Evolutionary conservation across 2,888 invertebrate genomes (phyloP).

Genomic region (Pseudoips prasinana): DNA sequence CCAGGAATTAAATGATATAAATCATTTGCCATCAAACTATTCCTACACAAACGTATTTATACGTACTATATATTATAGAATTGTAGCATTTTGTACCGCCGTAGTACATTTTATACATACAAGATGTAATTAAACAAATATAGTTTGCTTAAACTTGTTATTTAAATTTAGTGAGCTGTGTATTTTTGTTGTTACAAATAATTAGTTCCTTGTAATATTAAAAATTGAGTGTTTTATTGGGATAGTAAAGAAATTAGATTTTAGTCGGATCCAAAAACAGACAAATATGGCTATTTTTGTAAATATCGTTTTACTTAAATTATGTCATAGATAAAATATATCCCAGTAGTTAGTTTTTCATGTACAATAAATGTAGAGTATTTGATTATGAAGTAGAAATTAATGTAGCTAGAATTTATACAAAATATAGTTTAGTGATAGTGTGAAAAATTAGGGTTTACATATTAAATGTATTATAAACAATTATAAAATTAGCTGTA

Average conservation of each 20-base stretch:
- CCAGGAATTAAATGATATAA: too few relatives aligned
- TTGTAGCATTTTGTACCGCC: conserved; percentile 56
- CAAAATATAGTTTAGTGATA: conserved; percentile 72
- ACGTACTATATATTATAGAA: conserved; percentile 35
- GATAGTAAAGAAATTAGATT: conserved; percentile 45
- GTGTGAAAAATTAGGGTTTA: conserved; percentile 67
- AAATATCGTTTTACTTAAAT: conserved; percentile 78
- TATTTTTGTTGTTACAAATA: conserved; percentile 42
- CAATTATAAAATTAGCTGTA: conserved; percentile 58
- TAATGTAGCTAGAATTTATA: conserved; percentile 77
- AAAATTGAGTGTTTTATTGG: conserved; percentile 42
- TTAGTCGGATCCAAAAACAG: conserved; percentile 62
- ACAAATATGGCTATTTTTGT: conserved; percentile 77
- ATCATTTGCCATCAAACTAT: conserved; percentile 38
- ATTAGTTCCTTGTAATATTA: conserved; percentile 52
- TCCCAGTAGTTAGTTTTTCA: conserved; percentile 76
- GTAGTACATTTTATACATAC: conserved; percentile 53
- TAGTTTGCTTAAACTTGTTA: conserved; percentile 35
- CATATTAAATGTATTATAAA: conserved; percentile 66
- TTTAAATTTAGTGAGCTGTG: conserved; percentile 41
- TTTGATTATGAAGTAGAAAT: conserved; percentile 64
- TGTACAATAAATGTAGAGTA: conserved; percentile 80
- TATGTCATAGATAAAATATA: conserved; percentile 75
- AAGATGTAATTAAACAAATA: conserved; percentile 29
- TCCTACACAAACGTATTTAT: conserved; percentile 32